Base-by-base conservation (phyloP, 2,888 invertebrate species). In the Macropis europaea region DNA sequence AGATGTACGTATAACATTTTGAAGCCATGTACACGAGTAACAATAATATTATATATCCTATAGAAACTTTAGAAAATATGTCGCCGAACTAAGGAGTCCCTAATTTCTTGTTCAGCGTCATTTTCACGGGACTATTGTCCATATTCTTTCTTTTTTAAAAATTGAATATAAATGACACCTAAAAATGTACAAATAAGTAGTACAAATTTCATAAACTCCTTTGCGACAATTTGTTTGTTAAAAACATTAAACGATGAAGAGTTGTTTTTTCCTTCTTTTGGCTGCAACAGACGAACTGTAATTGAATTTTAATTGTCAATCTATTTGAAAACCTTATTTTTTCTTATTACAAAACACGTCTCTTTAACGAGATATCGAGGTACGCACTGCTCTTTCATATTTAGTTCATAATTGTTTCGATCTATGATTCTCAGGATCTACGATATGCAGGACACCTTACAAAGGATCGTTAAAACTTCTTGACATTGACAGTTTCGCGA, bases 61-160 rank as follows among this genome's bases (percentile, higher is more conserved):
- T 74, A 63, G 74, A 68, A 74, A 73, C 60, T 71, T 71, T 71
- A 71, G 64, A 38, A 61, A 71, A 56, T 61, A 43, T 15, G 32
- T 42, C 56, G 28, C 45, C 30, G 28, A 53, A 61, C 62, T 48
- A 62, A 62, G 62, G 54, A 62, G 61, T n/a, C n/a, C n/a, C n/a
- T n/a, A n/a, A n/a, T n/a, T n/a, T n/a, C n/a, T n/a, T n/a, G n/a
- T n/a, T n/a, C n/a, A n/a, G n/a, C n/a, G n/a, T n/a, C n/a, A n/a
- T n/a, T n/a, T n/a, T n/a, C n/a, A n/a, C n/a, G n/a, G n/a, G n/a
- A n/a, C n/a, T n/a, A n/a, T n/a, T n/a, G n/a, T n/a, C n/a, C n/a
- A n/a, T n/a, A n/a, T n/a, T n/a, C n/a, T n/a, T n/a, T n/a, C n/a
- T n/a, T n/a, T n/a, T n/a, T n/a, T n/a, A n/a, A n/a, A n/a, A n/a